Evolutionary conservation across 2,888 invertebrate species (phyloP).

Genomic region (Coenonympha arcania): DNA sequence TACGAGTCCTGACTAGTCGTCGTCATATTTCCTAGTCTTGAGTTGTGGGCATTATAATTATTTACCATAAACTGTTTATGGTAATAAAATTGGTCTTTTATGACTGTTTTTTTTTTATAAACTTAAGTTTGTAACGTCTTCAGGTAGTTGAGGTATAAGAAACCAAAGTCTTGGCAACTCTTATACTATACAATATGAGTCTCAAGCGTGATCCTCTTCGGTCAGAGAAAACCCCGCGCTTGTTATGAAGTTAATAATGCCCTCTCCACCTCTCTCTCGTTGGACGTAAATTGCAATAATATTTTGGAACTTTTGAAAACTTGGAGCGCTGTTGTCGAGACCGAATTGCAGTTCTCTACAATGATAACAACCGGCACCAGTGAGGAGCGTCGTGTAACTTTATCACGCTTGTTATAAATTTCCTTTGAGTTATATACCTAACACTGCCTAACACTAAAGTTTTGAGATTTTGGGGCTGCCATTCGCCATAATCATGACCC

Average conservation of each 20-base stretch:
- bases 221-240: not conserved
- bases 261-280: not conserved
- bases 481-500: not conserved
- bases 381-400: not conserved
- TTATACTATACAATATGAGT: not conserved
- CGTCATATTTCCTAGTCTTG: no score
- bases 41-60: no score
- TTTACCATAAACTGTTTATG: no score
- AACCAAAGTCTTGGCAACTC: not conserved
- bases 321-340: not conserved
- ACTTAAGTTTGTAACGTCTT: no score
- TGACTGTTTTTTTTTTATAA: no score
- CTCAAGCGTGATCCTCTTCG: no score
- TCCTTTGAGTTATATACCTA: conserved; percentile 2
- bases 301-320: conserved; percentile 5
- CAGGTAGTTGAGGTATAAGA: no score
- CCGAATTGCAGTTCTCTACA: conserved; percentile 1
- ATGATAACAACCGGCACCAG: conserved; percentile 4
- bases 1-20: no score
- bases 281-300: conserved; percentile 5
- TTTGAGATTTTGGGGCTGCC: not conserved
- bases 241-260: not conserved
- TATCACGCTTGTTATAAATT: conserved; percentile 6
- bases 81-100: no score
- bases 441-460: not conserved